A percentile compares a stretch with the other conserved stretches of the same genome.
phyloP scores from a whole-genome alignment of 1,140 invertebrate species.

The Rhopalosiphum padi region DNA sequence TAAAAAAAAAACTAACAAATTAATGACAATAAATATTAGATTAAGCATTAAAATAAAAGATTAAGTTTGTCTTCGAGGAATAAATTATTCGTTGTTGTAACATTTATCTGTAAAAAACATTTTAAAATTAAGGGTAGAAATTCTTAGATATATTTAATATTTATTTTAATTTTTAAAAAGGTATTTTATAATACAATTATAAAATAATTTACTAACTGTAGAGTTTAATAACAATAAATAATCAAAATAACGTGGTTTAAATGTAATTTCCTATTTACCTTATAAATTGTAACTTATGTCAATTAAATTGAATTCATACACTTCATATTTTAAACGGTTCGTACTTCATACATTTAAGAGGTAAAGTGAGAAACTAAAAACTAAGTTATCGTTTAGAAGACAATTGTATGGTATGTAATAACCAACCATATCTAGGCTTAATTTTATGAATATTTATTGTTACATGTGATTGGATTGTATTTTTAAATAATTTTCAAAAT shows the following conservation, averaged over 20 bases:
- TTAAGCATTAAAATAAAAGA: background rate
- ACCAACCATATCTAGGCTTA: background rate
- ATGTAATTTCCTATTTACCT: background rate
- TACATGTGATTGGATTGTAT: background rate
- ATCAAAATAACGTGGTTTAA: background rate
- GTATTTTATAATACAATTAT: background rate
- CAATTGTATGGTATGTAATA: background rate
- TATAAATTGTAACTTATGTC: background rate
- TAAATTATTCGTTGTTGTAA: background rate
- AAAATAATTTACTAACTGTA: background rate
- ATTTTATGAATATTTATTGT: background rate
- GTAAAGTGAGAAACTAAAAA: background rate
- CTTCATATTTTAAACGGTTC: background rate
- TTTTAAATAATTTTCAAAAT: background rate
- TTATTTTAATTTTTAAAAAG: background rate
- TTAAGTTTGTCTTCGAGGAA: background rate
- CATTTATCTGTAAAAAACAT: background rate
- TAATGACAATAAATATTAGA: background rate
- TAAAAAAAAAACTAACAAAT: too few species aligned
- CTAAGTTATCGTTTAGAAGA: background rate
- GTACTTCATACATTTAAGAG: background rate
- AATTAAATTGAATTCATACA: background rate
- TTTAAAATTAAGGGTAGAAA: background rate
- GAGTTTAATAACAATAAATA: background rate
- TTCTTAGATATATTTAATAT: background rate